phyloP scores from a whole-genome alignment of 2,888 invertebrate genomes.

The Crocallis elinguaria region DNA sequence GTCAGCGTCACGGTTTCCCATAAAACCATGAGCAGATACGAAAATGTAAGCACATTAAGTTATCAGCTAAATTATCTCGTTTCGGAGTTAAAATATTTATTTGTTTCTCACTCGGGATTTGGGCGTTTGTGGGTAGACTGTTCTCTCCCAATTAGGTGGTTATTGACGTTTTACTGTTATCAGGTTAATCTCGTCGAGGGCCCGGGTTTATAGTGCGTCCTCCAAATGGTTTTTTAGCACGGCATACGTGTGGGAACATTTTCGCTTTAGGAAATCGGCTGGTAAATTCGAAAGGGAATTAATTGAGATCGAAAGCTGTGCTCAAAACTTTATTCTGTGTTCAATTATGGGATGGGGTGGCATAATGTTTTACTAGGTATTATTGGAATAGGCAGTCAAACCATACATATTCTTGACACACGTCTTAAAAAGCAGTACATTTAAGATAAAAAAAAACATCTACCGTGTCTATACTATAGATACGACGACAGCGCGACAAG shows the following conservation, averaged over 20 bases:
- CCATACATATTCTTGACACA: no score
- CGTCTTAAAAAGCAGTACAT: slow-evolving; percentile 16
- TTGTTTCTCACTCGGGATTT: slow-evolving; percentile 75
- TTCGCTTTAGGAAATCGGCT: slow-evolving; percentile 6
- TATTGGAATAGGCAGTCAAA: no score
- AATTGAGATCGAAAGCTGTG: neutral
- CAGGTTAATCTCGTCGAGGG: slow-evolving; percentile 71
- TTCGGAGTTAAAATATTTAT: slow-evolving; percentile 82
- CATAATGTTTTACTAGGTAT: no score
- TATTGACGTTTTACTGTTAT: slow-evolving; percentile 84
- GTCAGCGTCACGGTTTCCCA: slow-evolving; percentile 73
- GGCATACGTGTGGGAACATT: slow-evolving; percentile 19
- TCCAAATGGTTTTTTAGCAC: slow-evolving; percentile 36
- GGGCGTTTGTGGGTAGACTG: slow-evolving; percentile 73
- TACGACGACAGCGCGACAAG: slow-evolving; percentile 58
- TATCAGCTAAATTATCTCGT: slow-evolving; percentile 81
- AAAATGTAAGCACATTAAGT: slow-evolving; percentile 84
- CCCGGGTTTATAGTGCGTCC: slow-evolving; percentile 68
- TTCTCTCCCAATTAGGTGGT: slow-evolving; percentile 84
- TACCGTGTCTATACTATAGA: slow-evolving; percentile 54
- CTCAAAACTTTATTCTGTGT: no score
- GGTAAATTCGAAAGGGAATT: neutral
- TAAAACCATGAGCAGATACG: slow-evolving; percentile 83
- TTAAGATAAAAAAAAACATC: slow-evolving; percentile 28
- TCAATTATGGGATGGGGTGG: no score